phyloP scores from a whole-genome alignment of 2,113 vertebrate species.

The Austrofundulus limnaeus region DNA sequence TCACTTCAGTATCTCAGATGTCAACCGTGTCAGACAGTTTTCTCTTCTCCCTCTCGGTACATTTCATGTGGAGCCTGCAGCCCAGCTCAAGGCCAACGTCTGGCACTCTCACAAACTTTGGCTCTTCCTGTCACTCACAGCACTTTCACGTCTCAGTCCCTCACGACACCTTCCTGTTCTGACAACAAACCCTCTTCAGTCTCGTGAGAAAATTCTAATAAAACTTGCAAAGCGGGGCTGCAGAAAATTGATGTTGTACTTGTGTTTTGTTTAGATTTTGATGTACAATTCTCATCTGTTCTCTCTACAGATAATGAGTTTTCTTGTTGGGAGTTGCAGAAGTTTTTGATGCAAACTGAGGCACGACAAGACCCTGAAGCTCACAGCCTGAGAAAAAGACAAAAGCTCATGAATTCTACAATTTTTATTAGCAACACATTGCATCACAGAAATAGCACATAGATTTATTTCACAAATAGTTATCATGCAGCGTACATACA shows the following conservation, averaged over 20 bases:
- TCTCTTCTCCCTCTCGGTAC: slow-evolving; percentile 10
- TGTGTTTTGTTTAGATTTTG: background rate
- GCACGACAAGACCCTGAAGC: no score
- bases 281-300: no score
- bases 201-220: slow-evolving; percentile 1
- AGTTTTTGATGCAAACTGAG: no score
- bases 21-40: slow-evolving; percentile 21
- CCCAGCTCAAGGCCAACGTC: slow-evolving; percentile 31
- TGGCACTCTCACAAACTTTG: slow-evolving; percentile 41
- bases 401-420: no score
- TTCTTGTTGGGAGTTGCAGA: background rate
- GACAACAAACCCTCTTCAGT: slow-evolving; percentile 7
- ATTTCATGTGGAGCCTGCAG: slow-evolving; percentile 16
- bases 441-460: no score
- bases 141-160: slow-evolving; percentile 36
- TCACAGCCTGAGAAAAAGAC: no score
- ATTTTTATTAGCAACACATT: no score
- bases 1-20: slow-evolving; percentile 25
- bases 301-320: background rate
- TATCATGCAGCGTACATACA: no score
- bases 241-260: background rate
- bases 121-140: slow-evolving; percentile 33
- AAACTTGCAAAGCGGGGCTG: slow-evolving; percentile 1
- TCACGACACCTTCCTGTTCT: slow-evolving; percentile 29
- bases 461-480: no score